Evolutionary conservation across 1,140 invertebrate species (phyloP).

Genomic region (Bombus pascuorum): DNA sequence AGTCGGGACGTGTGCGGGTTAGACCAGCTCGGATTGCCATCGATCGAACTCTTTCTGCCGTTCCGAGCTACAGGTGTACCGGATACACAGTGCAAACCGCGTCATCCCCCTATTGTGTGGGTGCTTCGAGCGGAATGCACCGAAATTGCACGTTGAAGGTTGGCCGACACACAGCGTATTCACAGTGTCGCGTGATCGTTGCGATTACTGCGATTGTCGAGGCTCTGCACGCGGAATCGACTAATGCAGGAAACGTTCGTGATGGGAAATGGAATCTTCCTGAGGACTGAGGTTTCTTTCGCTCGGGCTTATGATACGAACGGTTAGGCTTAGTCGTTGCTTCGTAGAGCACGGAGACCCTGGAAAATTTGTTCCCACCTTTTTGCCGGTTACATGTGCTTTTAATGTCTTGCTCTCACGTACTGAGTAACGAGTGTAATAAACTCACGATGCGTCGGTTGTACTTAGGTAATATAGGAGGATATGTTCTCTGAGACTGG

Average conservation of each 20-base stretch:
- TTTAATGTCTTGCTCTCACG: not conserved
- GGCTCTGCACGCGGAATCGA: not conserved
- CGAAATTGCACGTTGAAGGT: conserved; percentile 35
- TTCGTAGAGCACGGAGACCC: too few relatives aligned
- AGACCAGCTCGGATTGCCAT: conserved; percentile 58
- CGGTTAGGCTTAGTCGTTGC: not conserved
- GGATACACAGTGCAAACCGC: not conserved
- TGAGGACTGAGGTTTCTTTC: not conserved
- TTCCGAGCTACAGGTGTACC: conserved; percentile 50
- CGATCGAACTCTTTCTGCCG: conserved; percentile 63
- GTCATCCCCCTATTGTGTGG: conserved; percentile 45
- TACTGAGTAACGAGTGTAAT: conserved; percentile 11
- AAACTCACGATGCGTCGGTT: not conserved
- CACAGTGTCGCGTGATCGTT: conserved; percentile 9
- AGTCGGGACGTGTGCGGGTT: conserved; percentile 46
- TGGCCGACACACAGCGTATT: not conserved
- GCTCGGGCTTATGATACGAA: not conserved
- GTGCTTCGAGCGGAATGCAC: conserved; percentile 7
- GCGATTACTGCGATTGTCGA: conserved; percentile 10
- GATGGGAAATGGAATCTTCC: conserved; percentile 2
- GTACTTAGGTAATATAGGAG: not conserved
- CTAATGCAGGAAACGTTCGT: conserved; percentile 3
- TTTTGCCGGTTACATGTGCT: not conserved
- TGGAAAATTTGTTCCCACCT: conserved; percentile 31
- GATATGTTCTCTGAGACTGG: too few relatives aligned